Conservation (phyloP, 2,113 vertebrate genomes). For the Sigmodon hispidus region DNA sequence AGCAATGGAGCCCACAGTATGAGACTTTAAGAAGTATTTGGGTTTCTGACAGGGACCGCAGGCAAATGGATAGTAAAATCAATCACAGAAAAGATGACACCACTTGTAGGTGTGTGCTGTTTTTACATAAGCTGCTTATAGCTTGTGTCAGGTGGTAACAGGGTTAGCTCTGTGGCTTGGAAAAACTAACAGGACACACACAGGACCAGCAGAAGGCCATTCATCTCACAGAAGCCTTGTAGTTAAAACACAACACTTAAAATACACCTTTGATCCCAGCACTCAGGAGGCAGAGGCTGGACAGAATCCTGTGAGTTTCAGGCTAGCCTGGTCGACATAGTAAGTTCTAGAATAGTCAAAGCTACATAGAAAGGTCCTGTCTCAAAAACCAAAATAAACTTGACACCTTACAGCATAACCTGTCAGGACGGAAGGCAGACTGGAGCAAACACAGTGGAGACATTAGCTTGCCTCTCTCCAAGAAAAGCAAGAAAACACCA, state of each 20-base stretch:
- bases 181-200: not conserved
- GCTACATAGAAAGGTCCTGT: not conserved
- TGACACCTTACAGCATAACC: not conserved
- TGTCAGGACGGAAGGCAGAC: not conserved
- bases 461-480: not conserved
- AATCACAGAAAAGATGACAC: not conserved
- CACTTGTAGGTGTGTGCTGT: not conserved
- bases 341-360: not conserved
- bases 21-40: not conserved
- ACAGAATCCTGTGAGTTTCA: not conserved
- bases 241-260: not conserved
- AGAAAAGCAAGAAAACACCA: not conserved
- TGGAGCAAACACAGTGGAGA: fast-evolving
- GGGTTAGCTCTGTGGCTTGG: not conserved
- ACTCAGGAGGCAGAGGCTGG: not conserved
- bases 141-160: not conserved
- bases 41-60: not conserved
- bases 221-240: not conserved
- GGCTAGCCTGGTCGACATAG: not conserved
- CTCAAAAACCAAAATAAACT: not conserved
- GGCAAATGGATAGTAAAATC: not conserved
- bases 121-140: not conserved
- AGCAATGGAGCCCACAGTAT: fast-evolving
- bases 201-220: not conserved
- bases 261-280: not conserved